Base-by-base conservation (phyloP, 2,888 invertebrate genomes). In the Nowickia ferox region DNA sequence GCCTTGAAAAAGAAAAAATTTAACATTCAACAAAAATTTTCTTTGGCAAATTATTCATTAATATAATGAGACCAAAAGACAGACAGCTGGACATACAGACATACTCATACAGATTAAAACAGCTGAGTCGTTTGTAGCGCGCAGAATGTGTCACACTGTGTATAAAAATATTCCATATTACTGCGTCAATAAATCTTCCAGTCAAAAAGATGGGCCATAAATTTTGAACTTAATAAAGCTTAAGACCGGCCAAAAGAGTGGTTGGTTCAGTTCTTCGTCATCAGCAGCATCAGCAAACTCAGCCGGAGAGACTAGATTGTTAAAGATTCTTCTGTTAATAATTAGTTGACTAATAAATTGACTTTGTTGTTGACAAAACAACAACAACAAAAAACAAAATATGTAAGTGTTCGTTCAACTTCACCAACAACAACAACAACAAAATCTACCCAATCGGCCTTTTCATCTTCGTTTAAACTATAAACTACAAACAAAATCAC, bases 141-240 rank as follows among this genome's bases (percentile, higher is more conserved):
- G 1, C 38, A 59, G 57, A 85, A 83, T 85, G 85, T 85, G 85
- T 83, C 85, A 85, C 85, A 85, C 85, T 85, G 71, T 69, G 66
- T 72, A 74, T 66, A 63, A 79, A 63, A 79, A 72, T 74, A 51
- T 55, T 53, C 59, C 71, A 80, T 80, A 78, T 79, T 78, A 59
- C 59, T 79, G 76, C 61, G 71, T 68, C 84, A 86, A 86, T 86
- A 86, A 86, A 86, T 86, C 86, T 86, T 86, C 61, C 72, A 65
- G 66, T 80, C 75, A 80, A 86, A 86, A 86, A 79, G 84, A 86
- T 86, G 86, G 79, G 75, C 79, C 55, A 86, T 86, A 86, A 86
- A 86, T 86, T 86, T 76, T 44, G 51, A 80, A 72, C 72, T 86
- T 84, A 86, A 86, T 79, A 79, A 85, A 81, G 84, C 77, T 82